A percentile compares a stretch with the other conserved stretches of the same genome.
Conservation (phyloP, 2,888 invertebrate species). For the Galeruca laticollis region DNA sequence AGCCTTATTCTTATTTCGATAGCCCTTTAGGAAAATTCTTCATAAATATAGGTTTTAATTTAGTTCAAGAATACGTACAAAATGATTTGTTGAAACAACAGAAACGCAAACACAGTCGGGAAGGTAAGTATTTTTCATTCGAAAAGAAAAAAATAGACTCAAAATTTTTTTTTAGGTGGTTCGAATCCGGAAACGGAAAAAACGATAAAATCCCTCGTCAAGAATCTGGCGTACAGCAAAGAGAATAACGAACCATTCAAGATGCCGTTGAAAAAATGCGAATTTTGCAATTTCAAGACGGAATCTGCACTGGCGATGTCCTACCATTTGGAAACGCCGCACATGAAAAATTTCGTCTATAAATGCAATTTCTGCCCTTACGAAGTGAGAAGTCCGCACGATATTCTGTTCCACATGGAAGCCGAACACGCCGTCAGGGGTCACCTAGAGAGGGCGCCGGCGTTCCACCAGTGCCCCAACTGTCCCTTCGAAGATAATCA, state of each 20-base stretch:
- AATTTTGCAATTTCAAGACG: slow-evolving; percentile 90
- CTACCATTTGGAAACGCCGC: slow-evolving; percentile 90
- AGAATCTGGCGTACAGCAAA: slow-evolving; percentile 87
- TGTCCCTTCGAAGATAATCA: slow-evolving; percentile 96
- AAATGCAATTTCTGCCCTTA: slow-evolving; percentile 72
- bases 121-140: slow-evolving; percentile 54
- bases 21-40: slow-evolving; percentile 91
- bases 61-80: slow-evolving; percentile 94
- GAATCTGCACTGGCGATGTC: slow-evolving; percentile 87
- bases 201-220: slow-evolving; percentile 85
- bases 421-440: slow-evolving; percentile 88
- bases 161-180: slow-evolving; percentile 63
- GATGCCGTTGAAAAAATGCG: slow-evolving; percentile 84
- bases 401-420: slow-evolving; percentile 93
- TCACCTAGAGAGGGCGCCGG: slow-evolving; percentile 84
- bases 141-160: no score
- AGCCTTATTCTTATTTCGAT: slow-evolving; percentile 79
- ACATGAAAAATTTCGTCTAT: slow-evolving; percentile 88
- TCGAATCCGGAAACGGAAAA: slow-evolving; percentile 78
- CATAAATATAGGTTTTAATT: slow-evolving; percentile 89
- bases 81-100: slow-evolving; percentile 90
- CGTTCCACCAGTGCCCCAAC: slow-evolving; percentile 91
- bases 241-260: slow-evolving; percentile 82
- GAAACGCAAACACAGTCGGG: slow-evolving; percentile 83
- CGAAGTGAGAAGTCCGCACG: slow-evolving; percentile 81